A percentile compares a stretch with the other conserved stretches of the same genome.
phyloP scores from a whole-genome alignment of 2,888 invertebrate genomes.

The Nomada fucata region DNA sequence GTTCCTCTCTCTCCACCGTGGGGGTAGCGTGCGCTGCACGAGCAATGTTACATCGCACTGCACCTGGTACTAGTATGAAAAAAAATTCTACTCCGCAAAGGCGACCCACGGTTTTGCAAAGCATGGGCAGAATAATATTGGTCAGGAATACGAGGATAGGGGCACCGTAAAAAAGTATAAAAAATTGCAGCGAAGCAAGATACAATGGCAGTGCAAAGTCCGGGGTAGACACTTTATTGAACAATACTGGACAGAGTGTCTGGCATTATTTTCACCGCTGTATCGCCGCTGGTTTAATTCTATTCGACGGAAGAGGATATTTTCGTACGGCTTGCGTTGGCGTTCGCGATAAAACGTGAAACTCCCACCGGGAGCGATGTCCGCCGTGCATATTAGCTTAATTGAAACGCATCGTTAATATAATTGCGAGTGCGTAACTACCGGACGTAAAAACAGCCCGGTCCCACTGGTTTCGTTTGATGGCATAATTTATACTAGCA shows the following conservation, averaged over 20 bases:
- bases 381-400: conserved; percentile 67
- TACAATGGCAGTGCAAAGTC: background rate
- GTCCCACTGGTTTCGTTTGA: conserved; percentile 48
- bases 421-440: conserved; percentile 67
- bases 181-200: no score
- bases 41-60: background rate
- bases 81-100: no score
- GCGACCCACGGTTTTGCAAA: no score
- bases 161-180: no score
- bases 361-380: conserved; percentile 33
- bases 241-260: background rate
- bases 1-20: background rate
- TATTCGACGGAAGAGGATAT: conserved; percentile 32
- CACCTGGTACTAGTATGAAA: no score
- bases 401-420: conserved; percentile 70
- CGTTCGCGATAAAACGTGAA: conserved; percentile 35
- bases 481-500: conserved; percentile 62
- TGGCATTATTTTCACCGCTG: conserved; percentile 8
- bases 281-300: conserved; percentile 29
- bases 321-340: conserved; percentile 33
- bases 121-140: no score
- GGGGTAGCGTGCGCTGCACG: no score
- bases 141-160: no score
- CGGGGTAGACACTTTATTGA: background rate
- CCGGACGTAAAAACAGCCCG: conserved; percentile 60